Percentiles rank a stretch among this genome's conserved stretches.
Evolutionary conservation across 2,888 invertebrate genomes (phyloP).

Genomic region (Thymelicus lineola): DNA sequence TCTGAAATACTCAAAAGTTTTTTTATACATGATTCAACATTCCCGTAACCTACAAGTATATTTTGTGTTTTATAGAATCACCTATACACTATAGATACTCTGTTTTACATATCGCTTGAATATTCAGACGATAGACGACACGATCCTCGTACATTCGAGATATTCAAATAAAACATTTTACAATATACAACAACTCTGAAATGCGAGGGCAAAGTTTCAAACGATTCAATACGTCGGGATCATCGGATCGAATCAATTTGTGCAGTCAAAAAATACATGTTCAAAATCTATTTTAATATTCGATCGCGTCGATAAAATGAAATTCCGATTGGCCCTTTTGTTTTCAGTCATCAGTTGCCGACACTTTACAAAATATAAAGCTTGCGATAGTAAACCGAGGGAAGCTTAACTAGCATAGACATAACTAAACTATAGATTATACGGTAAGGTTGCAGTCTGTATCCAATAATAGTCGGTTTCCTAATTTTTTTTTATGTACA

Average conservation of each 20-base stretch:
- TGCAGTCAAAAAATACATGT: slow-evolving; percentile 69
- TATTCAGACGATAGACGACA: slow-evolving; percentile 67
- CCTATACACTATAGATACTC: slow-evolving; percentile 73
- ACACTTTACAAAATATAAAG: slow-evolving; percentile 70
- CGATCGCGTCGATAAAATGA: slow-evolving; percentile 61
- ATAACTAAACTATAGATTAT: slow-evolving; percentile 81
- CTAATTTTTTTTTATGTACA: slow-evolving; percentile 77
- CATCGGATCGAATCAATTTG: slow-evolving; percentile 66
- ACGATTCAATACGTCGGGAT: slow-evolving; percentile 52
- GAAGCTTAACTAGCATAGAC: slow-evolving; percentile 82
- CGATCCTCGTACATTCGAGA: slow-evolving; percentile 54
- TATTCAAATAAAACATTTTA: slow-evolving; percentile 59
- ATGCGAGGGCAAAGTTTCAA: slow-evolving; percentile 76
- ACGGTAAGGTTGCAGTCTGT: slow-evolving; percentile 81
- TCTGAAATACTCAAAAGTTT: slow-evolving; percentile 75
- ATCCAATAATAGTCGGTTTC: slow-evolving; percentile 77
- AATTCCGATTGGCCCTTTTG: slow-evolving; percentile 77
- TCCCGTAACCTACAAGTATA: slow-evolving; percentile 83
- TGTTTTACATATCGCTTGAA: slow-evolving; percentile 77
- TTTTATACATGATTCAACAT: slow-evolving; percentile 79
- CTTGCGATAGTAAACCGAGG: slow-evolving; percentile 79
- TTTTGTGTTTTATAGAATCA: slow-evolving; percentile 81
- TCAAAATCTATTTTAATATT: slow-evolving; percentile 56
- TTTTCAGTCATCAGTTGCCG: slow-evolving; percentile 81
- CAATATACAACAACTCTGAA: slow-evolving; percentile 73